Evolutionary conservation across 2,797 vertebrate species (phyloP).

Genomic region (Mormyrops boulengeri): DNA sequence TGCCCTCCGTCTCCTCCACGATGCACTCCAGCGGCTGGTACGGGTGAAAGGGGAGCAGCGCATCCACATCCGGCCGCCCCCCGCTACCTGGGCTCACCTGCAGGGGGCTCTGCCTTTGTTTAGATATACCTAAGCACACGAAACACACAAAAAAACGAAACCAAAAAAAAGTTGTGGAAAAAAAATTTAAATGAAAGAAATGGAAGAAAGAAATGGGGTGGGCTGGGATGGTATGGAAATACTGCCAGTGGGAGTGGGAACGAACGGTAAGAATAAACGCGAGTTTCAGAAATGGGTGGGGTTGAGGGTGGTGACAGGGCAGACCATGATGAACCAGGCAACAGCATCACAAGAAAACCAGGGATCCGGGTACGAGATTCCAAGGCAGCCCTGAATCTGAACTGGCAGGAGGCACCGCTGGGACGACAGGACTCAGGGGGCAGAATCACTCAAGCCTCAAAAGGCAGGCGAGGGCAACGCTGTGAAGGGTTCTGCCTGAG

Average conservation of each 20-base stretch:
- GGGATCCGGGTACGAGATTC: not conserved
- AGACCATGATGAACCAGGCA: not conserved
- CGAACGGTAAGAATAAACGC: not conserved
- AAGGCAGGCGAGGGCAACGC: not conserved
- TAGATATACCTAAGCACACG: conserved; percentile 75
- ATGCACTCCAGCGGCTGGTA: conserved; percentile 99
- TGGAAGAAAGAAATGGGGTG: not conserved
- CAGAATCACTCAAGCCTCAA: not conserved
- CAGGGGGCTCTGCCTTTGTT: conserved; percentile 90
- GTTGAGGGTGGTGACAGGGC: not conserved
- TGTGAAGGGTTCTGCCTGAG: not conserved
- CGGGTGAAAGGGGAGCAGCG: conserved; percentile 90
- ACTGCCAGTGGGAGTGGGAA: not conserved
- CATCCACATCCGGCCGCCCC: conserved; percentile 75
- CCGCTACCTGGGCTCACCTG: conserved; percentile 68
- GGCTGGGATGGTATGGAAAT: not conserved
- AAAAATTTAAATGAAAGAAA: conserved; percentile 18
- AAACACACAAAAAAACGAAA: conserved; percentile 40
- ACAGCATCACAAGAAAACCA: not conserved
- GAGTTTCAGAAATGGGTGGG: not conserved
- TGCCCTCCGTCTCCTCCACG: conserved; percentile 98
- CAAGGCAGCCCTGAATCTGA: not conserved
- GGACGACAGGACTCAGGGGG: not conserved
- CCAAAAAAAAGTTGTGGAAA: conserved; percentile 40
- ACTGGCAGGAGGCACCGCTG: not conserved